Evolutionary conservation across 2,797 vertebrate species (phyloP), one percentile per base, ranked within the genome.

Genomic region (Salarias fasciatus): DNA sequence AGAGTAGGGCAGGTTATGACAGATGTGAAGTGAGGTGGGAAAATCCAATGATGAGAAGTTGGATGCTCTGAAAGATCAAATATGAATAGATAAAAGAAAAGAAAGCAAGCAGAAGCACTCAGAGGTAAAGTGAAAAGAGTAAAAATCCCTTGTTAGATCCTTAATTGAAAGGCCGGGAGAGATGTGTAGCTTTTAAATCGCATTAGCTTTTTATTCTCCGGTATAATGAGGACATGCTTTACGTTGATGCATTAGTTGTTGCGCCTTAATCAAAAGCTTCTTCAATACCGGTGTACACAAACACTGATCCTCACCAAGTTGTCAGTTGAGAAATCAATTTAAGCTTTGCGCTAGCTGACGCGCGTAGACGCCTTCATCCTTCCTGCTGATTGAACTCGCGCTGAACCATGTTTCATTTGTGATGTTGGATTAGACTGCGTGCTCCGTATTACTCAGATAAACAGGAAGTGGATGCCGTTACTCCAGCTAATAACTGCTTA

Each of bases 401-500:
- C 36, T 28, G 8, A 6, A 9, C 33, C 6, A 6, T 35, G 5
- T n/a, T 41, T 10, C 3, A 46, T 30, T 57, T 36, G 44, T 14
- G 42, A 44, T 15, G 46, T 60, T 11, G 53, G 47, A 59, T 28
- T 29, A 8, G 46, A 55, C 13, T 43, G 30, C 14, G 9, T 53
- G 31, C 11, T 0, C 40, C 14, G 0, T 14, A 7, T 6, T 8
- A 6, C 29, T 36, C 11, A 31, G 7, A 63, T 41, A 35, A 35
- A 35, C 33, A 35, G 33, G 6, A 35, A 69, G 15, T 24, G 24
- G 13, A 36, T 2, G 24, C 12, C 53, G 11, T 29, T 53, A 31
- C 33, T 67, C 50, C 8, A 67, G 41, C 6, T n/a, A 31, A 31
- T 42, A 42, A 33, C 14, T 61, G 36, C 47, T 62, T 0, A 0